Evolutionary conservation across 2,113 vertebrate genomes (phyloP).

Genomic region (Emydura subglobosa): DNA sequence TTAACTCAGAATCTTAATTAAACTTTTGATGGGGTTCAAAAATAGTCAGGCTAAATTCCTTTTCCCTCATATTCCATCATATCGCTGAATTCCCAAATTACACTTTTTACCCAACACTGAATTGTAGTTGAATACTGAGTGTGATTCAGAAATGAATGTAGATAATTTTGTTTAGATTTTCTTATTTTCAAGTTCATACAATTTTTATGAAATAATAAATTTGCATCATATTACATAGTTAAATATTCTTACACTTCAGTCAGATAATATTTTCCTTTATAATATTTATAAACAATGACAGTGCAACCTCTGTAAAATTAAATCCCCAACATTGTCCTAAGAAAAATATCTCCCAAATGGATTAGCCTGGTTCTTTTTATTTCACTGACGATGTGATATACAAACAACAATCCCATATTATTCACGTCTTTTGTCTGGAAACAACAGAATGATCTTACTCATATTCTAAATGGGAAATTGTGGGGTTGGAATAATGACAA

Average conservation of each 20-base stretch:
- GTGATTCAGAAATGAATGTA: fast-evolving
- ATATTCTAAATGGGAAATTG: not conserved
- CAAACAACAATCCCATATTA: not conserved
- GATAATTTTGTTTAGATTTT: fast-evolving
- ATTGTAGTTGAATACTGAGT: fast-evolving
- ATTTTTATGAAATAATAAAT: not conserved
- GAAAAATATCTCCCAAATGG: not conserved
- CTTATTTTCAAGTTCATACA: not conserved
- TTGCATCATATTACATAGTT: fast-evolving
- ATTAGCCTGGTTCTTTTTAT: not conserved
- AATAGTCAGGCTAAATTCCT: not conserved
- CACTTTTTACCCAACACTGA: fast-evolving
- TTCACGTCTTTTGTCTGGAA: not conserved
- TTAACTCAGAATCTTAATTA: not conserved
- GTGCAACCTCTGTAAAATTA: not conserved
- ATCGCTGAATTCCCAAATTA: fast-evolving
- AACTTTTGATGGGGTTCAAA: not conserved
- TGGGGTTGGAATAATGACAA: not conserved
- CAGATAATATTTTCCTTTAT: not conserved
- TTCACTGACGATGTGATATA: not conserved
- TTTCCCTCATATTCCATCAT: not conserved
- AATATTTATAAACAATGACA: not conserved
- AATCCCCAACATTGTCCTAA: not conserved
- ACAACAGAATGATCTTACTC: not conserved
- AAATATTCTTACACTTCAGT: not conserved